phyloP scores from a whole-genome alignment of 2,113 vertebrate species.

The Rhizomys pruinosus region DNA sequence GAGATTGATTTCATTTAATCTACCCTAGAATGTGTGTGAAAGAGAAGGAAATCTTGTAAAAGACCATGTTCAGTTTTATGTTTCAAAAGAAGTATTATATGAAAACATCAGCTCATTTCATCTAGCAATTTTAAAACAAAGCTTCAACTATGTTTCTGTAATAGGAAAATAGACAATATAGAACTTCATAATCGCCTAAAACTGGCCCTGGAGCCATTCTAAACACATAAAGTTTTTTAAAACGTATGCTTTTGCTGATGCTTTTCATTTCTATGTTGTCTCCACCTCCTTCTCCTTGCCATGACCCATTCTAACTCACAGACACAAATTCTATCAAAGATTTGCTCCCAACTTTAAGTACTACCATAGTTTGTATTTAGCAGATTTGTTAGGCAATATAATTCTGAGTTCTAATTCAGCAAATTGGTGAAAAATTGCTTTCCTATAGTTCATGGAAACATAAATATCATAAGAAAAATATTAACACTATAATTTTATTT shows the following conservation, averaged over 20 bases:
- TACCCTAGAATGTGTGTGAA: slow-evolving; percentile 25
- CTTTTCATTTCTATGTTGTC: slow-evolving; percentile 18
- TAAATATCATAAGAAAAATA: not conserved
- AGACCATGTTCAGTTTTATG: slow-evolving; percentile 38
- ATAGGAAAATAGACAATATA: slow-evolving; percentile 57
- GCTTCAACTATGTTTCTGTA: slow-evolving; percentile 33
- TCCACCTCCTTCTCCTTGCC: not conserved
- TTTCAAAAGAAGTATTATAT: slow-evolving; percentile 50
- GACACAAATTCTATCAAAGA: not conserved
- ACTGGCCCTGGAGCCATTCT: slow-evolving; percentile 1
- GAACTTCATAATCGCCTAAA: slow-evolving; percentile 39
- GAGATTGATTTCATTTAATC: slow-evolving; percentile 61
- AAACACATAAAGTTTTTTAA: slow-evolving; percentile 46
- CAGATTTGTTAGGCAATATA: not conserved
- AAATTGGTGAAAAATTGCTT: slow-evolving; percentile 22
- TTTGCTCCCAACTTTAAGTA: not conserved
- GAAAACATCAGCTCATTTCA: slow-evolving; percentile 49
- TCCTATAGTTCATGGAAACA: not conserved
- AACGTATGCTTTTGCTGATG: not conserved
- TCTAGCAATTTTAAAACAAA: slow-evolving; percentile 57
- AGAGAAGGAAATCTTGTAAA: slow-evolving; percentile 39
- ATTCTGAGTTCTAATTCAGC: slow-evolving; percentile 17
- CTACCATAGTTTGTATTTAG: not conserved
- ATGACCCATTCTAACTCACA: not conserved
- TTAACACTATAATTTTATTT: not conserved